Conservation (phyloP, 2,888 invertebrate species). For the Habroteleia sp. region DNA sequence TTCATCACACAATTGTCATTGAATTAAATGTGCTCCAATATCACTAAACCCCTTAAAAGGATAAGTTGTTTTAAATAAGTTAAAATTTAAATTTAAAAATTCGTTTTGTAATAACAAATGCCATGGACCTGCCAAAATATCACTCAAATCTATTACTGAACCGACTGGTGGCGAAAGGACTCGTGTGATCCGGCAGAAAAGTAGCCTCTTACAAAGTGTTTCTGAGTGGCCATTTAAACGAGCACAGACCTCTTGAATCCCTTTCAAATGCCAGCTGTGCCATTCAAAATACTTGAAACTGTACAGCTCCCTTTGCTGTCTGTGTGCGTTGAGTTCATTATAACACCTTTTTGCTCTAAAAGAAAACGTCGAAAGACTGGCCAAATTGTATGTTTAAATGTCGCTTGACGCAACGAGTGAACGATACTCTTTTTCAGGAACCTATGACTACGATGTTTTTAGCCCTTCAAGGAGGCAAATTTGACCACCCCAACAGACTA, state of each 20-base stretch:
- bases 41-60: no score
- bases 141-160: conserved; percentile 67
- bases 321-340: conserved; percentile 14
- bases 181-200: conserved; percentile 58
- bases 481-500: conserved; percentile 98
- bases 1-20: conserved; percentile 19
- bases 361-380: neutral
- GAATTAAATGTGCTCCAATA: no score
- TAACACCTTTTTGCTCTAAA: conserved; percentile 32
- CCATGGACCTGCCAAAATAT: conserved; percentile 63
- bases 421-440: no score
- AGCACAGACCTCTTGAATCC: conserved; percentile 64
- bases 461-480: conserved; percentile 98
- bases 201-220: conserved; percentile 69
- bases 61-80: no score
- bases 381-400: conserved; percentile 15
- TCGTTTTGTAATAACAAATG: conserved; percentile 24
- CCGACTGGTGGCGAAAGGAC: conserved; percentile 68
- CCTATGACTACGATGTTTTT: conserved; percentile 99
- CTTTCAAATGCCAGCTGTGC: conserved; percentile 57
- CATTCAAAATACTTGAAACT: conserved; percentile 64
- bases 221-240: conserved; percentile 73
- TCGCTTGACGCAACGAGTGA: no score
- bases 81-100: no score
- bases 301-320: conserved; percentile 46